Evolutionary conservation across 1,140 invertebrate genomes (phyloP).

Genomic region (Sitobion miscanthi): DNA sequence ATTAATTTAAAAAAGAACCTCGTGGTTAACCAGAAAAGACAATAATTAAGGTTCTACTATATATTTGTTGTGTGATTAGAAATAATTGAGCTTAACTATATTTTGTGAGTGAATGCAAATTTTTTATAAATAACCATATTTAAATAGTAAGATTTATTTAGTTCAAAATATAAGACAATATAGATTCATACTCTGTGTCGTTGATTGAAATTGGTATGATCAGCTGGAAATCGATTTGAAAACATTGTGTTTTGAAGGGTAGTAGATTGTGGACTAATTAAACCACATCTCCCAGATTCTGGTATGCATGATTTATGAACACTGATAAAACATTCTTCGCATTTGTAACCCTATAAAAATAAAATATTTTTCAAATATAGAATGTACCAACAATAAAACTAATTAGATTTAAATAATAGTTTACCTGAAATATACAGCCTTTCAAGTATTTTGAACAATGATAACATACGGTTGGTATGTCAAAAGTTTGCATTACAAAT

Average conservation of each 20-base stretch:
- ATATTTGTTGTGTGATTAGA: too few relatives aligned
- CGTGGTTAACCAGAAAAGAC: too few relatives aligned
- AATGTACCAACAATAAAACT: slow-evolving; percentile 54
- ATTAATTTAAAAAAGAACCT: too few relatives aligned
- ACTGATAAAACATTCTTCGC: slow-evolving; percentile 74
- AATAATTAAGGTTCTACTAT: too few relatives aligned
- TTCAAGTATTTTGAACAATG: slow-evolving; percentile 88
- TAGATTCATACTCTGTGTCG: slow-evolving; percentile 40
- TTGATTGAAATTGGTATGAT: slow-evolving; percentile 35
- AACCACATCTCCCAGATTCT: slow-evolving; percentile 74
- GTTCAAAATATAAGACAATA: background rate
- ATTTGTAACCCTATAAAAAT: slow-evolving; percentile 75
- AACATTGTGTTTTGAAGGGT: slow-evolving; percentile 37
- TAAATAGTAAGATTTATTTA: too few relatives aligned
- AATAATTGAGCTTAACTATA: too few relatives aligned
- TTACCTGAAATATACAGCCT: slow-evolving; percentile 83
- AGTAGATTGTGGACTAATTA: slow-evolving; percentile 66
- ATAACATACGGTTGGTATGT: slow-evolving; percentile 78
- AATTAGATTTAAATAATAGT: slow-evolving; percentile 46
- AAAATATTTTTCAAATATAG: slow-evolving; percentile 28
- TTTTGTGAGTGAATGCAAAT: too few relatives aligned
- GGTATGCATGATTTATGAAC: slow-evolving; percentile 81
- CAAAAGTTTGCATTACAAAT: slow-evolving; percentile 87
- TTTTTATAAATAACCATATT: too few relatives aligned
- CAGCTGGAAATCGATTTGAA: slow-evolving; percentile 30